Evolutionary conservation across 2,797 vertebrate species (phyloP).

Genomic region (Melanotaenia nigrans): DNA sequence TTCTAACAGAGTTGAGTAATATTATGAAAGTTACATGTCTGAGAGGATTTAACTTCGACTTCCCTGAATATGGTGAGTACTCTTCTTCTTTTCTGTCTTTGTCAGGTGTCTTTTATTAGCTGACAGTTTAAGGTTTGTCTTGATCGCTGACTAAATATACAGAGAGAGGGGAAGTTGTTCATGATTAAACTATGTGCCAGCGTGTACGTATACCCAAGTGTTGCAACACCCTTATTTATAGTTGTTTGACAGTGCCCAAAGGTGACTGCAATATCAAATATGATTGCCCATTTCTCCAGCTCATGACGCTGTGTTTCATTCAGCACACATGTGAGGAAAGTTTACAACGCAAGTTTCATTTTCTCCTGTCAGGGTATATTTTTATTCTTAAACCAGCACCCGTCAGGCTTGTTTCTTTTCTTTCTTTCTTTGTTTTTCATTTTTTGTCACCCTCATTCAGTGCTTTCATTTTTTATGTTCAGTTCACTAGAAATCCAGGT

Average conservation of each 20-base stretch:
- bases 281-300: slow-evolving; percentile 68
- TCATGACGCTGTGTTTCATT: slow-evolving; percentile 55
- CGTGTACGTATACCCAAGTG: slow-evolving; percentile 67
- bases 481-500: slow-evolving; percentile 60
- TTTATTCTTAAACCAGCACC: slow-evolving; percentile 51
- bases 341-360: slow-evolving; percentile 82
- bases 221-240: slow-evolving; percentile 86
- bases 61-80: slow-evolving; percentile 99
- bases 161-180: slow-evolving; percentile 75
- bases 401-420: slow-evolving; percentile 28
- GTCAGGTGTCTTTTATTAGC: slow-evolving; percentile 70
- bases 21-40: slow-evolving; percentile 99
- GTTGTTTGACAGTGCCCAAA: slow-evolving; percentile 80
- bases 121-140: slow-evolving; percentile 77
- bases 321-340: slow-evolving; percentile 73
- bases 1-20: slow-evolving; percentile 87
- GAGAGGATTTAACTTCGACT: slow-evolving; percentile 99
- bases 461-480: slow-evolving; percentile 40
- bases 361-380: slow-evolving; percentile 72
- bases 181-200: slow-evolving; percentile 77
- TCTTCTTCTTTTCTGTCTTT: slow-evolving; percentile 69
- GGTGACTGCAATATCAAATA: slow-evolving; percentile 82
- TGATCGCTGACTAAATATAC: slow-evolving; percentile 74
- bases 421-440: slow-evolving; percentile 13
- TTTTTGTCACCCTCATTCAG: slow-evolving; percentile 31